Conservation (phyloP, 2,888 invertebrate genomes). For the Caradrina kadenii region DNA sequence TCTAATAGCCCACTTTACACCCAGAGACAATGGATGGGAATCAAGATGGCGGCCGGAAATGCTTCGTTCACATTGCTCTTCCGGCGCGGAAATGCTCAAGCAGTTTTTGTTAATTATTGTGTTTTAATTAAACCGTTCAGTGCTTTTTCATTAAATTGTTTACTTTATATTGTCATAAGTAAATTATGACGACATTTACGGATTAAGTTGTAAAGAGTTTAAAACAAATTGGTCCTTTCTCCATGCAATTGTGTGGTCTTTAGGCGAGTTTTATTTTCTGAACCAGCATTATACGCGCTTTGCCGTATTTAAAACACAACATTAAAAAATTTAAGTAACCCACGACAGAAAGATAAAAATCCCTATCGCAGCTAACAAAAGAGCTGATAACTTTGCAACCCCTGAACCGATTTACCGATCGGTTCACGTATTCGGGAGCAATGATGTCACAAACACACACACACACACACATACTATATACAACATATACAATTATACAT, state of each 20-base stretch:
- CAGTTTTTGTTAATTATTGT: slow-evolving; percentile 54
- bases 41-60: slow-evolving; percentile 72
- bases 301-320: no score
- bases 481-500: no score
- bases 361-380: no score
- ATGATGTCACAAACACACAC: no score
- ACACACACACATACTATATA: no score
- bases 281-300: no score
- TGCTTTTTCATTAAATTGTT: slow-evolving; percentile 57
- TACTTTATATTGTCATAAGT: slow-evolving; percentile 23
- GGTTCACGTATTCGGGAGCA: no score
- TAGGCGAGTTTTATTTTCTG: not conserved
- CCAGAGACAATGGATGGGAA: slow-evolving; percentile 76
- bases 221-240: not conserved
- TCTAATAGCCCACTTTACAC: slow-evolving; percentile 62
- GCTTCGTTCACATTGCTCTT: slow-evolving; percentile 51
- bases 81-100: slow-evolving; percentile 60
- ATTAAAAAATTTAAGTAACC: no score
- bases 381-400: no score
- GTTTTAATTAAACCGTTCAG: slow-evolving; percentile 60
- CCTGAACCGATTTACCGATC: no score
- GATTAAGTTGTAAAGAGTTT: no score
- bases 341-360: no score
- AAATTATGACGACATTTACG: slow-evolving; percentile 6
- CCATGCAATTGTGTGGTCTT: not conserved